phyloP scores from a whole-genome alignment of 2,888 invertebrate species.

The Agonopterix alstromeriana region DNA sequence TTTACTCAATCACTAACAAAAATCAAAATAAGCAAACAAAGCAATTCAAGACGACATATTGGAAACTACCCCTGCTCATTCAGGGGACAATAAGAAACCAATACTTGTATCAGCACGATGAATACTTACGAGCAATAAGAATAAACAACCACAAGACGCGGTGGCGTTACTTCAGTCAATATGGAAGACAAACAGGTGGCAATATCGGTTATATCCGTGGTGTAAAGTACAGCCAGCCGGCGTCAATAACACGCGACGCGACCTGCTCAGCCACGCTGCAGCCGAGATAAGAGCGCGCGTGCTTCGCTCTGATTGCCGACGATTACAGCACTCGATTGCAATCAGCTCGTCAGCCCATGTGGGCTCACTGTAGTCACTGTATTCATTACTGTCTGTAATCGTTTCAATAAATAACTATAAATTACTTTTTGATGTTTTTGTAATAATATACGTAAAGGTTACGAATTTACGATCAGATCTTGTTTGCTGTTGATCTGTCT shows the following conservation, averaged over 20 bases:
- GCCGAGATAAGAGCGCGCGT: conserved; percentile 39
- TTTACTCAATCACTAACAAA: no score
- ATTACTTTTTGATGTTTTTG: no score
- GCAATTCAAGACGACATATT: conserved; percentile 32
- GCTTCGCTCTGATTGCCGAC: conserved; percentile 37
- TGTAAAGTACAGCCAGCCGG: conserved; percentile 1
- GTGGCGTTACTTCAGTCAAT: conserved; percentile 31
- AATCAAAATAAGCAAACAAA: conserved; percentile 26
- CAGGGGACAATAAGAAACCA: conserved; percentile 37
- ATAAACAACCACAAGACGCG: conserved; percentile 39
- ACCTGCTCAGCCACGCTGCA: conserved; percentile 1
- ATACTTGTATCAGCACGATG: conserved; percentile 38
- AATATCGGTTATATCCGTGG: conserved; percentile 40
- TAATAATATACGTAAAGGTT: no score
- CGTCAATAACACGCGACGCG: conserved; percentile 8
- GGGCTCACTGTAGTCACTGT: conserved; percentile 4
- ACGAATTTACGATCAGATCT: no score
- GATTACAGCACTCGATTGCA: conserved; percentile 42
- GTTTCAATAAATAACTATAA: no score
- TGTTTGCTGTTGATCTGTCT: no score
- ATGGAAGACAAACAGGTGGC: conserved; percentile 58
- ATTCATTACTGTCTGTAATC: neutral
- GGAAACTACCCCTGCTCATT: conserved; percentile 26
- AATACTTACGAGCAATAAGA: conserved; percentile 44
- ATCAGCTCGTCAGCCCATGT: conserved; percentile 21